Base-by-base conservation (phyloP, 1,140 invertebrate species). In the Agrilus planipennis region DNA sequence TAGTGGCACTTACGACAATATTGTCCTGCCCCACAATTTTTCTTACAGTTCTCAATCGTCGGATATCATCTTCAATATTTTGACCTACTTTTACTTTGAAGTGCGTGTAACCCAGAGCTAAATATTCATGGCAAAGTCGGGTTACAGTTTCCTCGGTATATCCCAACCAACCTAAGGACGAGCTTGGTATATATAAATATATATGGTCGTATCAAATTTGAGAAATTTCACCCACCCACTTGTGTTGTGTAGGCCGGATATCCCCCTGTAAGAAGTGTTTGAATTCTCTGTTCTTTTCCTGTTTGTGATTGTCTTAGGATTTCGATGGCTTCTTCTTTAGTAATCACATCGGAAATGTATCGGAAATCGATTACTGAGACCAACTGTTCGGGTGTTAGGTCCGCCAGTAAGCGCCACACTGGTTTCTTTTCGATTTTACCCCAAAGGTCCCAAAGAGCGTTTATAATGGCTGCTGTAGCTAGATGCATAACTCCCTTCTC, bases 11-110 rank as follows among this genome's bases (percentile, higher is more conserved):
- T 67, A 85, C 81, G 70, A 86, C 64, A 40, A 70, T 67, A 31
- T 77, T 81, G 10, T 87, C 68, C 18, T 68, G 58, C 5, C 88
- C 88, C 49, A 94, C 90, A n/a, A 67, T 67, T 35, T 81, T 70
- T 21, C 89, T 65, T 1, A 92, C 76, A 1, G 82, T 53, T 42
- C 67, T 61, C 44, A 81, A 79, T 39, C 89, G 63, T 52, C 73
- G 67, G 16, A 76, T 74, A 55, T 93, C 89, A 46, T 87, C 76
- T 44, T 84, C 62, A n/a, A 90, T 46, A 64, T 79, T 75, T 30
- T 71, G 65, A 3, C 89, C 89, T n/a, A 94, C 87, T 70, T 94
- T 94, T 2, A 84, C 68, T 68, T 94, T 94, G 58, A 93, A 93
- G 37, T 76, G 72, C 5, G 71, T 82, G 56, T 84, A 91, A 17